Percentiles rank a stretch among this genome's conserved stretches.
Evolutionary conservation across 37 sponge, comb jelly and placozoan species (phyloP).

Genomic region (Cliona cf. orientalis): DNA sequence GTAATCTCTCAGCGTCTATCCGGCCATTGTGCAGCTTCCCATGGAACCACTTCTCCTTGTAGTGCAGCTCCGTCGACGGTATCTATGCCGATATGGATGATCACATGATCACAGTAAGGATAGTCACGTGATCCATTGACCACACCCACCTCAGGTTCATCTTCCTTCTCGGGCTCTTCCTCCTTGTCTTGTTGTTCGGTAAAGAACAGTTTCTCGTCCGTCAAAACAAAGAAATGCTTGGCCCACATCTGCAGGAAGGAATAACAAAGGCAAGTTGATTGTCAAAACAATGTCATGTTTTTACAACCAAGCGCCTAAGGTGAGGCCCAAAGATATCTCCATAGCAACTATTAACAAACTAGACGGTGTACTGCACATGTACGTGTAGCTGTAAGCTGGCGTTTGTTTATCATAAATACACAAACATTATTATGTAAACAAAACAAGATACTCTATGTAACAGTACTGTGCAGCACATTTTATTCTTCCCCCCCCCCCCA

Average conservation of each 20-base stretch:
- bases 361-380: no score
- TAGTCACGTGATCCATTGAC: constrained; percentile 11
- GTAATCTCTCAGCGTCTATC: constrained; percentile 77
- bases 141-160: constrained; percentile 57
- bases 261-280: neutral
- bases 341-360: no score
- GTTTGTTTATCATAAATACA: no score
- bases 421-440: no score
- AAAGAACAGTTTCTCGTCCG: constrained; percentile 74
- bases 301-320: no score
- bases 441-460: no score
- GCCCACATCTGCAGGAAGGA: constrained; percentile 67
- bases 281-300: no score
- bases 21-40: constrained; percentile 75
- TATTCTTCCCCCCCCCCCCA: neutral
- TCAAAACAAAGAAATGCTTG: constrained; percentile 90
- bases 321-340: no score
- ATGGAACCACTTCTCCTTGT: constrained; percentile 88
- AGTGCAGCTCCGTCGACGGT: constrained; percentile 61
- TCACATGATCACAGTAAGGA: constrained; percentile 1
- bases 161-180: constrained; percentile 66
- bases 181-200: constrained; percentile 82
- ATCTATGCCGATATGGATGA: constrained; percentile 11
- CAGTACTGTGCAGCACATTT: no score
- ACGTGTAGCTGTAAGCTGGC: no score